Conservation (phyloP, 2,113 vertebrate genomes). For the human (Homo sapiens) region DNA sequence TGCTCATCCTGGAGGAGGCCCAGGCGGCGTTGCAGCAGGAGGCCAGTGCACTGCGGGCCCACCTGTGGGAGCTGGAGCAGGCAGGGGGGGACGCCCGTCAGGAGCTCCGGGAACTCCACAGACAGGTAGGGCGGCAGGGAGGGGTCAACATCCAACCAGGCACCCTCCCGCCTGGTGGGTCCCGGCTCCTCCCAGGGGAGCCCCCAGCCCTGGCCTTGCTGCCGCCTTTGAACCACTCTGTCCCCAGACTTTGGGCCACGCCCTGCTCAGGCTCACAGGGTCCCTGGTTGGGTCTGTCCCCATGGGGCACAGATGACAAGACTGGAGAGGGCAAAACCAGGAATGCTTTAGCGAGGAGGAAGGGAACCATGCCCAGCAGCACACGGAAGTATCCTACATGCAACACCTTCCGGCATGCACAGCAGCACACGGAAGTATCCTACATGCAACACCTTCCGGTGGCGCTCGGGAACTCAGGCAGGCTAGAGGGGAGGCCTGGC, state of each 20-base stretch:
- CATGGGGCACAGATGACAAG: accelerated
- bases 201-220: neutral
- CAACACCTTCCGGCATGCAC: accelerated
- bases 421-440: accelerated
- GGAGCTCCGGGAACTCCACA: conserved; percentile 86
- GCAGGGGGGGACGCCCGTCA: conserved; percentile 77
- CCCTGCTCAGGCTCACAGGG: neutral
- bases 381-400: too few relatives aligned
- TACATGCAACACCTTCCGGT: too few relatives aligned
- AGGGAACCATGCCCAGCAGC: accelerated
- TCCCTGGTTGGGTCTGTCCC: neutral
- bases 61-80: conserved; percentile 84
- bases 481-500: neutral
- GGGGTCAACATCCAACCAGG: neutral
- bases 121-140: conserved; percentile 82
- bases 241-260: neutral
- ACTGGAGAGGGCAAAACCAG: neutral
- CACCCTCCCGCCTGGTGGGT: accelerated
- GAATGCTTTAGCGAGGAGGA: neutral
- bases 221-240: neutral
- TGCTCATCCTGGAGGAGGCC: conserved; percentile 83
- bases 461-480: neutral
- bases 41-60: conserved; percentile 77
- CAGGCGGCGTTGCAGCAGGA: conserved; percentile 81
- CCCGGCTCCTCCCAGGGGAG: accelerated